A percentile compares a stretch with the other conserved stretches of the same genome.
phyloP scores from a whole-genome alignment of 2,797 vertebrate species.

The Peromyscus aztecus region DNA sequence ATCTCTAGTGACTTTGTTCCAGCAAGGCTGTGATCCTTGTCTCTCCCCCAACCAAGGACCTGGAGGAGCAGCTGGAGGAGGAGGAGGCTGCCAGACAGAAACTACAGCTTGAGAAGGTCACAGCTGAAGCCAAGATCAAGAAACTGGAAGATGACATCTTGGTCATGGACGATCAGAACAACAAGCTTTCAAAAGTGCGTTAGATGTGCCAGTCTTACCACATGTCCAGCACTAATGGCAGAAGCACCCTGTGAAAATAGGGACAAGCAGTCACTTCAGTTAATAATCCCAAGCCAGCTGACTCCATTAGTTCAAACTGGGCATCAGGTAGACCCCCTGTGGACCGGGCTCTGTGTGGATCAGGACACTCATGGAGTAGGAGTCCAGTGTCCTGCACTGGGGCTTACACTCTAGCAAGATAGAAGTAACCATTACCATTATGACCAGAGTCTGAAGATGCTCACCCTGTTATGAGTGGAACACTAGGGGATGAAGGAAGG shows the following conservation, averaged over 20 bases:
- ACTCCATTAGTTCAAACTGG: not conserved
- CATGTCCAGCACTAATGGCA: not conserved
- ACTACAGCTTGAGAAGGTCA: conserved; percentile 96
- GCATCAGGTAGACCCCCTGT: not conserved
- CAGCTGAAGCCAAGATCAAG: conserved; percentile 96
- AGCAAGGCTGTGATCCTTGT: not conserved
- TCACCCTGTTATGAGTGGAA: not conserved
- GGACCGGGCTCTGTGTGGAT: not conserved
- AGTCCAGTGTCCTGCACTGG: not conserved
- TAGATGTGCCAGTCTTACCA: not conserved
- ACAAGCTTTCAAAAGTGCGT: conserved; percentile 94
- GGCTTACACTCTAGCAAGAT: not conserved
- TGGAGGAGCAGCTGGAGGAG: conserved; percentile 97
- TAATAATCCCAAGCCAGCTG: too few relatives aligned
- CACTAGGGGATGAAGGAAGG: not conserved
- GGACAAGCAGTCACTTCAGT: not conserved
- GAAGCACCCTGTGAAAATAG: not conserved
- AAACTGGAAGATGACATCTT: conserved; percentile 97
- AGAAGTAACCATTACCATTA: not conserved
- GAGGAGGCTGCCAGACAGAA: conserved; percentile 97
- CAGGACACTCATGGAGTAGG: not conserved
- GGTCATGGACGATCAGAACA: conserved; percentile 97
- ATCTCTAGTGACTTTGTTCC: not conserved
- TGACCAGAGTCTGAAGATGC: not conserved
- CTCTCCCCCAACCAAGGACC: conserved; percentile 88